A percentile compares a stretch with the other conserved stretches of the same genome.
Evolutionary conservation across 2,113 vertebrate genomes (phyloP).

Genomic region (Cathartes aura): DNA sequence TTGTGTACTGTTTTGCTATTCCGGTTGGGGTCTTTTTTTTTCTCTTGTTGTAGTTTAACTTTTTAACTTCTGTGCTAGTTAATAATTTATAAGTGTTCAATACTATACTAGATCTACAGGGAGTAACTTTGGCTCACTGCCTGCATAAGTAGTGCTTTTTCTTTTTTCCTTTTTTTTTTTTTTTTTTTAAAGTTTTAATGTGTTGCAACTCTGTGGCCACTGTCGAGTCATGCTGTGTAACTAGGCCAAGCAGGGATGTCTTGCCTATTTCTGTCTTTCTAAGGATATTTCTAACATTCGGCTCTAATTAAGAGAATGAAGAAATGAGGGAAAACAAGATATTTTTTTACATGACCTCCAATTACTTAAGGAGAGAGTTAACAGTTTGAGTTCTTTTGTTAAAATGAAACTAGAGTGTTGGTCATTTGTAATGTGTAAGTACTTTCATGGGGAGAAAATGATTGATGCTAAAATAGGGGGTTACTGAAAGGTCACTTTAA

Average conservation of each 20-base stretch:
- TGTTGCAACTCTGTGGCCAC: constrained; percentile 25
- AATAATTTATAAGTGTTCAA: not conserved
- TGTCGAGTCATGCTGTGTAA: constrained; percentile 47
- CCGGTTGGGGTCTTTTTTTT: not conserved
- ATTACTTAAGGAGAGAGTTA: constrained; percentile 5
- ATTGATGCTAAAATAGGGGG: not conserved
- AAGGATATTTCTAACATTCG: constrained; percentile 53
- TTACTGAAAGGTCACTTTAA: not conserved
- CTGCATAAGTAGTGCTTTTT: not conserved
- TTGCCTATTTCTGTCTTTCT: constrained; percentile 54
- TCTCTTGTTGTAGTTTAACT: not conserved
- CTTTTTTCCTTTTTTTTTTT: not conserved
- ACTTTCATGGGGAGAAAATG: not conserved
- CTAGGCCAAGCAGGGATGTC: constrained; percentile 37
- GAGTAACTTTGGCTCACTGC: not conserved
- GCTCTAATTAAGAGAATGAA: constrained; percentile 42
- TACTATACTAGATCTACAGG: constrained; percentile 1
- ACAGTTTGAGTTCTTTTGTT: constrained; percentile 1
- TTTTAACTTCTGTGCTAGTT: not conserved
- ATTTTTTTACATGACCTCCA: not conserved
- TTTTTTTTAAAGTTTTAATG: not conserved
- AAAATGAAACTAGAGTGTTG: not conserved
- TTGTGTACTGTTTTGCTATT: not conserved
- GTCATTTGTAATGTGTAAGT: not conserved
- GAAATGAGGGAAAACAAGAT: constrained; percentile 9